A percentile compares a stretch with the other conserved stretches of the same genome.
These are phyloP conservation scores for Saccostrea echinata DNA, from an alignment of 1,140 invertebrate species.

Conservation along the genomic window DNA sequence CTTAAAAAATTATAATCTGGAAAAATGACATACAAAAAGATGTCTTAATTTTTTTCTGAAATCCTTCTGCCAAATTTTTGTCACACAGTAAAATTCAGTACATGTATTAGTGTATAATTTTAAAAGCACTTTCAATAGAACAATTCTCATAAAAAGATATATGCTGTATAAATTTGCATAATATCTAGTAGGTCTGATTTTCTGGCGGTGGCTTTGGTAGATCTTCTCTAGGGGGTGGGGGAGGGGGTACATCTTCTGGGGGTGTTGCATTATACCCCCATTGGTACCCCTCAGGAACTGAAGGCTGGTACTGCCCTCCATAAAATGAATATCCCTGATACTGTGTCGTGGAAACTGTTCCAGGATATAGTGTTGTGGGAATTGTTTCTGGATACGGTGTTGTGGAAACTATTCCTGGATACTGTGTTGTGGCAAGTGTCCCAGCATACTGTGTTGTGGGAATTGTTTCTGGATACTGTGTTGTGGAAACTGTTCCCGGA, in stretches of 20 bases:
- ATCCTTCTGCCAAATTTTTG: too few species aligned
- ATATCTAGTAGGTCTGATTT: conserved; percentile 6
- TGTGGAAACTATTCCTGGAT: background rate
- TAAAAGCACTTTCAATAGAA: too few species aligned
- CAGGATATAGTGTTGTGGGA: too few species aligned
- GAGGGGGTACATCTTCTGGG: background rate
- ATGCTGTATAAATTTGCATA: too few species aligned
- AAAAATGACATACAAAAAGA: too few species aligned
- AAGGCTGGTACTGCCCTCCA: background rate
- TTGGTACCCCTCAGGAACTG: conserved; percentile 1
- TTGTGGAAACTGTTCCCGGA: background rate
- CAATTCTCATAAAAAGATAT: too few species aligned
- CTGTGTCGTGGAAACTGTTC: background rate
- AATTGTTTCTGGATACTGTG: background rate
- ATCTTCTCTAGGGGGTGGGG: background rate
- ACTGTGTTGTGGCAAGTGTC: background rate
- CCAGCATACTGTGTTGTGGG: too few species aligned
- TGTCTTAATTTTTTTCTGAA: too few species aligned
- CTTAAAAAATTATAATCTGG: too few species aligned
- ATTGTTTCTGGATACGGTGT: background rate
- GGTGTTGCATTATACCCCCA: background rate
- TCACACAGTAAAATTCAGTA: too few species aligned
- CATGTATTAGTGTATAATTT: too few species aligned
- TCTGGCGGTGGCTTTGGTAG: background rate
- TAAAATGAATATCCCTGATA: background rate